Percentiles rank a stretch among this genome's conserved stretches.
phyloP scores from a whole-genome alignment of 1,140 invertebrate genomes.

The Cataglyphis hispanica region DNA sequence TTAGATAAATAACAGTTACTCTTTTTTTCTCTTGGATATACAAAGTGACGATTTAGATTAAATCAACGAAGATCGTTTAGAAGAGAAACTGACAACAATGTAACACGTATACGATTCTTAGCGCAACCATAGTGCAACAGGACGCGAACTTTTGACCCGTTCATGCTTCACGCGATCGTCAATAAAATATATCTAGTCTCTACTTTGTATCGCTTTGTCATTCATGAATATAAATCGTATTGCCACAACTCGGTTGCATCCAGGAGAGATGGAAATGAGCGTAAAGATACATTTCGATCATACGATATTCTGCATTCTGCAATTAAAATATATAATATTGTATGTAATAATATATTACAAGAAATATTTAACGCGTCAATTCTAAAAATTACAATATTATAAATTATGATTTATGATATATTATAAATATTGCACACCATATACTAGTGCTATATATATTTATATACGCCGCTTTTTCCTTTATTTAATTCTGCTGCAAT shows the following conservation, averaged over 20 bases:
- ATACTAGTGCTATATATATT: not conserved
- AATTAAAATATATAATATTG: not conserved
- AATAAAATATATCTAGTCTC: conserved; percentile 32
- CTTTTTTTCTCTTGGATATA: not conserved
- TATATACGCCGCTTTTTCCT: not conserved
- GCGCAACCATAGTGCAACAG: conserved; percentile 1
- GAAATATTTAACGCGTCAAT: not conserved
- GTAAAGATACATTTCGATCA: not conserved
- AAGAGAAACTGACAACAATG: not conserved
- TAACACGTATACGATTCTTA: not conserved
- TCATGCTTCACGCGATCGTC: conserved; percentile 29
- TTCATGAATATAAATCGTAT: conserved; percentile 35
- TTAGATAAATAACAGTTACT: not conserved
- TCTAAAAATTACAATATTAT: not conserved
- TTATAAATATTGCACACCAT: too few relatives aligned
- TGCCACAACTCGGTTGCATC: not conserved
- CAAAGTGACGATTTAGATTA: conserved; percentile 22
- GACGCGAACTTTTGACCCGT: conserved; percentile 41
- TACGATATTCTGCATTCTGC: not conserved
- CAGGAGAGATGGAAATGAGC: not conserved
- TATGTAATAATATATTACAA: not conserved
- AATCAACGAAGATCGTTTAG: conserved; percentile 2
- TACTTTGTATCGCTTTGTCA: conserved; percentile 26
- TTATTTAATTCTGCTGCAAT: conserved; percentile 41
- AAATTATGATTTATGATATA: too few relatives aligned